A percentile compares a stretch with the other conserved stretches of the same genome.
Conservation (phyloP, 1,140 invertebrate genomes). For the Phenacoccus solenopsis region DNA sequence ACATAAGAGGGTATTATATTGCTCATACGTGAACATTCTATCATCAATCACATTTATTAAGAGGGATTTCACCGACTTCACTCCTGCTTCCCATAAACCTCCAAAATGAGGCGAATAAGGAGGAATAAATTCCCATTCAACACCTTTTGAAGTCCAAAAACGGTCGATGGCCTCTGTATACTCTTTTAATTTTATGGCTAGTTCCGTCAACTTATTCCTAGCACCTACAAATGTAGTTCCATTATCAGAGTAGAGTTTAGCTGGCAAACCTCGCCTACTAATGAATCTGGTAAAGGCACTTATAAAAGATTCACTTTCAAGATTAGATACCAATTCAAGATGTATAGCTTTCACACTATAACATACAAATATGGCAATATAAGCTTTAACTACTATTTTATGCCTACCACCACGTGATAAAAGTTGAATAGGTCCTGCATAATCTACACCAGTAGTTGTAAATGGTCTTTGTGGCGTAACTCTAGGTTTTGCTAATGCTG, state of each 20-base stretch:
- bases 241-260: conserved; percentile 30
- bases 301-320: conserved; percentile 30
- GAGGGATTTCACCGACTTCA: conserved; percentile 30
- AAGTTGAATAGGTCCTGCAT: not conserved
- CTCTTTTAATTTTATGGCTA: conserved; percentile 19
- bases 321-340: conserved; percentile 29
- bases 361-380: conserved; percentile 29
- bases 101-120: conserved; percentile 29
- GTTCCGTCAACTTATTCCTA: conserved; percentile 26
- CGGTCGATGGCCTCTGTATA: not conserved
- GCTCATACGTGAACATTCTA: conserved; percentile 27
- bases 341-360: conserved; percentile 30
- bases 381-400: no score
- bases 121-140: conserved; percentile 30
- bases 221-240: conserved; percentile 32
- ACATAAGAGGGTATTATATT: conserved; percentile 28
- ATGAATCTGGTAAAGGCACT: conserved; percentile 30
- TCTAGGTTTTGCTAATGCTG: not conserved
- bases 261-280: conserved; percentile 26
- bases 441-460: not conserved
- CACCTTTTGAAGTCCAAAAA: not conserved
- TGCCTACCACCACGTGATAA: not conserved
- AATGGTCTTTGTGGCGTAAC: not conserved
- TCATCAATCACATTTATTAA: conserved; percentile 25
- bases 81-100: conserved; percentile 30